Evolutionary conservation across 2,797 vertebrate genomes (phyloP), one percentile per base, ranked within the genome.

Genomic region (Lutra lutra): DNA sequence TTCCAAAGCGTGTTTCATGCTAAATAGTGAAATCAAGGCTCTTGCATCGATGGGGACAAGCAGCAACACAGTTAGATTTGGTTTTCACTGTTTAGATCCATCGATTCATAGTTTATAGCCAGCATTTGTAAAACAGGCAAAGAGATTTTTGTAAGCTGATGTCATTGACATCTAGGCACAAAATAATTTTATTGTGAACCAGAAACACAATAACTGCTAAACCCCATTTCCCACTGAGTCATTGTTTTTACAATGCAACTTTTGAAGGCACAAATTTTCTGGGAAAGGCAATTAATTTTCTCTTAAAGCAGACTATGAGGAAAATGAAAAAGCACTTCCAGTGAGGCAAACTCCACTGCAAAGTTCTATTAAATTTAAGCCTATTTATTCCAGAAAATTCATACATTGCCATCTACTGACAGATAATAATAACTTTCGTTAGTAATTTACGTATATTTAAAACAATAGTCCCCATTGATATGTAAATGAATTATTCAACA

Each of bases 331-430:
- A 72, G 82, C 29, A 66, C 58, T 68, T 73, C 21, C 66, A 20
- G 58, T 94, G 32, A 46, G 35, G 43, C 21, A 82, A 84, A 91
- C 27, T 78, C 62, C 84, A 13, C 38, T 64, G 8, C 35, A 93
- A 94, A 94, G 7, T 46, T 90, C 10, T 86, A 72, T 77, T 91
- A 91, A 82, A 91, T 66, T 77, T 77, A 70, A 86, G 27, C 46
- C 46, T 35, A 62, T 10, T 46, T 77, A 68, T 70, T 92, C 38
- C 72, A 88, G 56, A 80, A 94, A 80, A 90, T 56, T 14, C 12
- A 64, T 51, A 51, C 46, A 18, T 77, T 87, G 21, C 29, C 5
- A 79, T 80, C 48, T 84, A 43, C 40, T 64, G 68, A 77, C 14
- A 75, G 13, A 73, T 40, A 56, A 46, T 60, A 75, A 86, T 62